Base-by-base conservation (phyloP, 2,888 invertebrate genomes). In the Erebia epiphron region DNA sequence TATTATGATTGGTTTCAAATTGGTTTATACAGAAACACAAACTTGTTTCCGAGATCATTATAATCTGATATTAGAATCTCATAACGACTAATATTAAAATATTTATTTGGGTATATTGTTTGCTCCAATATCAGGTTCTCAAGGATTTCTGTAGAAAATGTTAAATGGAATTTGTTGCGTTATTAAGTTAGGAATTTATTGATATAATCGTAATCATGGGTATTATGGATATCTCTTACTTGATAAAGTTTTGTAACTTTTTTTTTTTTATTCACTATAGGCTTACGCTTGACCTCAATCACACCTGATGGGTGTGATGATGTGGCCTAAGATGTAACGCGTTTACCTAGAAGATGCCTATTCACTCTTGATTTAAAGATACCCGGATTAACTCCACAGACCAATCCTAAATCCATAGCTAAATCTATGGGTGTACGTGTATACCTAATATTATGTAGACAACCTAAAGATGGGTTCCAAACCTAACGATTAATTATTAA, bases 1-100 rank as follows among this genome's bases (percentile, higher is more conserved):
- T 64, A 52, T 63, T 64, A 52, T 63, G n/a, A 64, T 64, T 26
- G 26, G 26, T 21, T 60, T 35, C 35, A 7, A 35, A 50, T 52
- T n/a, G 52, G 56, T 57, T 26, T 26, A 50, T 26, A 50, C 14
- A 63, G 16, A 49, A 21, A 50, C 26, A 61, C 62, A 49, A 14
- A 63, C 16, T 26, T 14, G 14, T 63, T 21, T 50, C 2, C 49
- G 21, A 26, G 49, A 49, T 63, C 26, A 63, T 49, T 50, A 62
- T 60, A 8, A 41, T 26, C 26, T 35, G 18, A 10, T 21, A 21
- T 21, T 58, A 35, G 14, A 18, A 58, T 35, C 26, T 57, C 14
- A 13, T 5, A 57, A 26, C 57, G 8, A 58, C 2, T 26, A 14
- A 8, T 26, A 35, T 35, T 26, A 26, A 26, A 26, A 54, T 1